Evolutionary conservation across 2,888 invertebrate species (phyloP).

Genomic region (Prosopocoilus inquinatus): DNA sequence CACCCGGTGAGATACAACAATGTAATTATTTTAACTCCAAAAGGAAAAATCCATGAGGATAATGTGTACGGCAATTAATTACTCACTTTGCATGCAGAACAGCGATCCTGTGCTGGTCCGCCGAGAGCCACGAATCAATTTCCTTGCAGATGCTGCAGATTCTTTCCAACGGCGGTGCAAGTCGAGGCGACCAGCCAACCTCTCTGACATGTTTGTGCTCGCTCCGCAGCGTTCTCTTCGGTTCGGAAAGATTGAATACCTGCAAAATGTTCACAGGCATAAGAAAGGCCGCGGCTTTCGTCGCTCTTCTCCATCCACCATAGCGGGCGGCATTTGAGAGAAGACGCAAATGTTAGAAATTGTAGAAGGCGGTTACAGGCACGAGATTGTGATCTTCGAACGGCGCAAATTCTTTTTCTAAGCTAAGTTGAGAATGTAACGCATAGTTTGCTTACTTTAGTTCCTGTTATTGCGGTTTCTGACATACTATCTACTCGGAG

Average conservation of each 20-base stretch:
- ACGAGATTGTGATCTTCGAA: background rate
- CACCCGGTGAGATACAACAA: no score
- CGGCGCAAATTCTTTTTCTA: background rate
- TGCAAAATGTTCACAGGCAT: conserved; percentile 48
- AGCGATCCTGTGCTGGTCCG: conserved; percentile 79
- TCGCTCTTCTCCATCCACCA: background rate
- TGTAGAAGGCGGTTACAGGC: background rate
- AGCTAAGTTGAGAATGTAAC: background rate
- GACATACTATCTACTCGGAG: no score
- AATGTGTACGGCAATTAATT: conserved; percentile 1
- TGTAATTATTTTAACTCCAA: no score
- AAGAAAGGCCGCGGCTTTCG: background rate
- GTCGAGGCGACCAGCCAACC: conserved; percentile 80
- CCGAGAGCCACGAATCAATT: conserved; percentile 88
- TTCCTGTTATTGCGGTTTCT: no score
- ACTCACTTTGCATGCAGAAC: conserved; percentile 81
- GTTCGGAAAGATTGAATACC: conserved; percentile 84
- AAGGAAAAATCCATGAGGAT: background rate
- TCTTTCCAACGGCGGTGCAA: conserved; percentile 86
- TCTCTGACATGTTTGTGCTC: conserved; percentile 71
- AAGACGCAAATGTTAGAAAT: background rate
- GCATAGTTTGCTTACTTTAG: no score
- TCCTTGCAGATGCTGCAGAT: conserved; percentile 91
- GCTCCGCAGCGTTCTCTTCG: conserved; percentile 61
- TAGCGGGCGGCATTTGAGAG: background rate